Evolutionary conservation across 2,113 vertebrate species (phyloP).

Genomic region (Hydrochoerus hydrochaeris): DNA sequence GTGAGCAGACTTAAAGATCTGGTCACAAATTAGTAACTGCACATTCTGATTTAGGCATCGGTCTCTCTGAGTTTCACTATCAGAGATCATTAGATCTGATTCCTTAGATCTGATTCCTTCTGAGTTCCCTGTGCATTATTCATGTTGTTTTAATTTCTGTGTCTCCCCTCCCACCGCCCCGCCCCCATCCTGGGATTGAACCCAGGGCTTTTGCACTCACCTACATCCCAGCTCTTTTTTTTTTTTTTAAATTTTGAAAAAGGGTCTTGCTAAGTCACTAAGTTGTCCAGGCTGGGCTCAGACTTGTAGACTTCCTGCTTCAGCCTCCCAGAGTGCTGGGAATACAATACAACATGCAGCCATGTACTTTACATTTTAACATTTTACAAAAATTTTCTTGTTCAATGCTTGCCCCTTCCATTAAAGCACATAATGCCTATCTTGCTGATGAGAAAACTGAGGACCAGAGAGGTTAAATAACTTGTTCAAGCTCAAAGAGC

Average conservation of each 20-base stretch:
- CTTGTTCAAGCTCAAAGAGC: neutral
- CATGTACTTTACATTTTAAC: neutral
- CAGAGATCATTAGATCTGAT: neutral
- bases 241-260: neutral
- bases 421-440: neutral
- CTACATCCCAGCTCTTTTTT: neutral
- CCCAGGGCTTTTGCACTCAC: neutral
- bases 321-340: neutral
- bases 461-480: neutral
- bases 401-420: neutral
- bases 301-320: neutral
- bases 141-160: neutral
- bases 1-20: neutral
- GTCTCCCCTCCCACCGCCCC: too few relatives aligned
- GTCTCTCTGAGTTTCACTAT: neutral
- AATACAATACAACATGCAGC: neutral
- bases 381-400: slow-evolving; percentile 31
- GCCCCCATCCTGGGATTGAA: neutral
- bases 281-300: neutral
- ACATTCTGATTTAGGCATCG: neutral
- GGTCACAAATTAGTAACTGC: neutral
- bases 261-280: neutral
- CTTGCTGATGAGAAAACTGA: neutral
- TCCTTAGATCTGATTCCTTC: neutral
- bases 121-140: neutral